Conservation (phyloP, 2,797 vertebrate species). For the Darevskia nairensis region DNA sequence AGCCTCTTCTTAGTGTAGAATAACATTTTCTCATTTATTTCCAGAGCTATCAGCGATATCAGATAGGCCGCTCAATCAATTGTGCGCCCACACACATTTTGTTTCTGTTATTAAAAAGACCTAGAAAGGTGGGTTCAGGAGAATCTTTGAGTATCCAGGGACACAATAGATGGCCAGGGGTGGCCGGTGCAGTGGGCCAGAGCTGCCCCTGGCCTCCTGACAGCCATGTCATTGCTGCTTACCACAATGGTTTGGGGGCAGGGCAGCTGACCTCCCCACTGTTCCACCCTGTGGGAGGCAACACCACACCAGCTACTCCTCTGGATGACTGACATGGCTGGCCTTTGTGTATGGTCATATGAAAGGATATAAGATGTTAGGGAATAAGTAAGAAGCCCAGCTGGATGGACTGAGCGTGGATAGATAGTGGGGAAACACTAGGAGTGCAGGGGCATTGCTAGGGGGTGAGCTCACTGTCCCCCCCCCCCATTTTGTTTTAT, state of each 20-base stretch:
- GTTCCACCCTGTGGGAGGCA: no score
- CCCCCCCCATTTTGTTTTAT: no score
- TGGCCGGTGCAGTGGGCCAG: not conserved
- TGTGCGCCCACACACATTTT: conserved; percentile 9
- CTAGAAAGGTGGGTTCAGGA: not conserved
- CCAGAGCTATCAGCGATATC: not conserved
- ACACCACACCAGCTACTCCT: no score
- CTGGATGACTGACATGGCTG: not conserved
- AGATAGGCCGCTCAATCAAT: conserved; percentile 1
- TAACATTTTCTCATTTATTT: not conserved
- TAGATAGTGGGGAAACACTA: not conserved
- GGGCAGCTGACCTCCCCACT: no score
- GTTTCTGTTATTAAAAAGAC: conserved; percentile 8
- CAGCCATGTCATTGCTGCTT: no score
- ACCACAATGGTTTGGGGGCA: no score
- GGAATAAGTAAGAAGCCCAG: not conserved
- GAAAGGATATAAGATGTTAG: not conserved
- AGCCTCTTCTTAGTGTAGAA: not conserved
- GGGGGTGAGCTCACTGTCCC: no score
- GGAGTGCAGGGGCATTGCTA: no score
- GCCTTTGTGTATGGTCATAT: not conserved
- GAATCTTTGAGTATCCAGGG: not conserved
- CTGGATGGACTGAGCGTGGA: not conserved
- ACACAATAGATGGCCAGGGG: not conserved
- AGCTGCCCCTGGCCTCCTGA: no score